Evolutionary conservation across 2,113 vertebrate genomes (phyloP), one percentile per base, ranked within the genome.

Genomic region (Bubo blakistoni): DNA sequence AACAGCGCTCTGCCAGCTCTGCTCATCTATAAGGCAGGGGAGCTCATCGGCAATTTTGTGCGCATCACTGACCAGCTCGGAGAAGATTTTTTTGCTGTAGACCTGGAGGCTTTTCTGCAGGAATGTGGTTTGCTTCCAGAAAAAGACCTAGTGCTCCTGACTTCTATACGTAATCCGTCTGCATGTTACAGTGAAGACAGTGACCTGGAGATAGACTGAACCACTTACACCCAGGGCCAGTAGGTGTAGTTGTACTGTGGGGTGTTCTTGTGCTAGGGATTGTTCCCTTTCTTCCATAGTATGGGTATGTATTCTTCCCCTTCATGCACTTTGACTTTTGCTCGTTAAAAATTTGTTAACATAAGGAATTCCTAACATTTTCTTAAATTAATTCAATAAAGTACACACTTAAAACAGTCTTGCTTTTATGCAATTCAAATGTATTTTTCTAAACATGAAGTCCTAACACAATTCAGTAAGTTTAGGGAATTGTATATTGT

Each of bases 41-140:
- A 99, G 90, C 98, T 99, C 95, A 98, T 99, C 2, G 99, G 99
- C 25, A 99, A 99, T 81, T 99, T 99, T n/a, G 98, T 99, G 90
- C 98, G 99, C 16, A 98, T 99, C 96, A 99, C 99, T 4, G 99
- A 99, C 98, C 99, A 99, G 96, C 99, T 99, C 0, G 99, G 99
- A 10, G 99, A 99, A 66, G 99, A 99, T 98, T 99, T 99, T 97
- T 99, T 99, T 65, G 99, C 99, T 8, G 99, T 99, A 22, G 99
- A 99, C 80, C 95, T 99, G 93, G 99, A 99, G 97, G 99, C 99
- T 14, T 99, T 99, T 88, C 98, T 99, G 88, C 99, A 99, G 94
- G 99, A 99, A 52, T 99, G 99, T 80, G 99, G 99, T 69, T 98
- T 99, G 96, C 98, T 99, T 81, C 99, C 99, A 0, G 99, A 99